These are phyloP conservation scores for Drosophila borborema DNA, from an alignment of 2,888 invertebrate species.

Conservation along the genomic window DNA sequence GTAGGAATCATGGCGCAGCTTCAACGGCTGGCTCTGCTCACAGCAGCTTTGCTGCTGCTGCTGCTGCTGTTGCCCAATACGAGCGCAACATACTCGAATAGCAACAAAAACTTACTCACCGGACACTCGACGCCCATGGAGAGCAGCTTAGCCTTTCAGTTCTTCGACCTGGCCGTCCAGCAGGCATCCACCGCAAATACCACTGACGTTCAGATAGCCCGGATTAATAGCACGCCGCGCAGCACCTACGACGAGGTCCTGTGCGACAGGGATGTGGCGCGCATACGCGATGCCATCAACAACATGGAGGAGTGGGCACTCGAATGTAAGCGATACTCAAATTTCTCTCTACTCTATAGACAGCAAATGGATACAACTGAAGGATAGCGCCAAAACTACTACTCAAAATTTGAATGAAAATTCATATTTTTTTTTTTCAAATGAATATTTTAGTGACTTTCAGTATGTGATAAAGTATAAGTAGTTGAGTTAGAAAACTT, in stretches of 20 bases:
- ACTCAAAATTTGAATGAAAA: background rate
- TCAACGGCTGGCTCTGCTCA: slow-evolving; percentile 15
- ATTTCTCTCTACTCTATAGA: background rate
- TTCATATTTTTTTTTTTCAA: background rate
- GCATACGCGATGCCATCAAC: slow-evolving; percentile 69
- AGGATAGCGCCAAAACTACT: background rate
- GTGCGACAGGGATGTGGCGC: slow-evolving; percentile 72
- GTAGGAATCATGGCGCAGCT: slow-evolving; percentile 46
- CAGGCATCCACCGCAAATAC: slow-evolving; percentile 26
- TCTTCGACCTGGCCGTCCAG: slow-evolving; percentile 68
- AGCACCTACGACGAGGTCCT: slow-evolving; percentile 46
- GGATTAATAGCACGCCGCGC: slow-evolving; percentile 15
- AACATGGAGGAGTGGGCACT: slow-evolving; percentile 83
- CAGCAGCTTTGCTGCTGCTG: slow-evolving; percentile 45
- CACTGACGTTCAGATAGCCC: slow-evolving; percentile 22
- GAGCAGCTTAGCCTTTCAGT: slow-evolving; percentile 77
- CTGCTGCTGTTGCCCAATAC: slow-evolving; percentile 38
- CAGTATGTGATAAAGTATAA: background rate
- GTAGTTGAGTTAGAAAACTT: background rate
- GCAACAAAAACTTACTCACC: slow-evolving; percentile 33
- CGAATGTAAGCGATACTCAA: slow-evolving; percentile 77
- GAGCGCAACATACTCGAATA: slow-evolving; percentile 15
- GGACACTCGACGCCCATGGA: slow-evolving; percentile 66
- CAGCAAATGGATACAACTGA: background rate
- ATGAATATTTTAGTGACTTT: background rate